These are phyloP conservation scores for Galerucella nymphaeae DNA, from an alignment of 2,888 invertebrate species.

Conservation along the genomic window DNA sequence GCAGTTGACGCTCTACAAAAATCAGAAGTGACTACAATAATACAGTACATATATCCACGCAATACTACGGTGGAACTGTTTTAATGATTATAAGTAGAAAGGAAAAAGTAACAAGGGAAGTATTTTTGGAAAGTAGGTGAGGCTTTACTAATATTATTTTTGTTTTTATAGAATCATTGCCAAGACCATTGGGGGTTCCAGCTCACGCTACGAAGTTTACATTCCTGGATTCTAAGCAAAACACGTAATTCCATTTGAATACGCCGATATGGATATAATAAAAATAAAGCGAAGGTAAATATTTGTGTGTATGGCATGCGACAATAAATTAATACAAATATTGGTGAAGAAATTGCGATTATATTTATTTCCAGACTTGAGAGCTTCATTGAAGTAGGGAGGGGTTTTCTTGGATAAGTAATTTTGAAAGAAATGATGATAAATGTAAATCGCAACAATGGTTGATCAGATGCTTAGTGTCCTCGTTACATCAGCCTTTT, in stretches of 20 bases:
- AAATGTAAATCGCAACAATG: too few relatives aligned
- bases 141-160: slow-evolving; percentile 5
- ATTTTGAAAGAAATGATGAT: too few relatives aligned
- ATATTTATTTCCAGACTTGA: too few relatives aligned
- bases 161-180: slow-evolving; percentile 9
- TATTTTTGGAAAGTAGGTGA: slow-evolving; percentile 24
- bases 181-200: slow-evolving; percentile 5
- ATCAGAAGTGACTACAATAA: background rate
- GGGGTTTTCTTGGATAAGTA: too few relatives aligned
- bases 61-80: slow-evolving; percentile 10
- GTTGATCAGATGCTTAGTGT: too few relatives aligned
- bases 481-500: too few relatives aligned
- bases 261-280: background rate
- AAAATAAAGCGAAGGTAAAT: too few relatives aligned
- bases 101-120: slow-evolving; percentile 13
- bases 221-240: background rate
- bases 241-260: background rate
- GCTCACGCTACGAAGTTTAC: slow-evolving; percentile 1
- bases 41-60: background rate
- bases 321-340: too few relatives aligned
- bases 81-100: slow-evolving; percentile 1
- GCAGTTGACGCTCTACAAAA: background rate
- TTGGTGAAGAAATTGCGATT: too few relatives aligned
- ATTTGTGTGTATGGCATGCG: too few relatives aligned
- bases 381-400: too few relatives aligned